These are phyloP conservation scores for Antedon mediterranea DNA, from an alignment of 53 echinoderm and acorn worm genomes.

Conservation along the genomic window DNA sequence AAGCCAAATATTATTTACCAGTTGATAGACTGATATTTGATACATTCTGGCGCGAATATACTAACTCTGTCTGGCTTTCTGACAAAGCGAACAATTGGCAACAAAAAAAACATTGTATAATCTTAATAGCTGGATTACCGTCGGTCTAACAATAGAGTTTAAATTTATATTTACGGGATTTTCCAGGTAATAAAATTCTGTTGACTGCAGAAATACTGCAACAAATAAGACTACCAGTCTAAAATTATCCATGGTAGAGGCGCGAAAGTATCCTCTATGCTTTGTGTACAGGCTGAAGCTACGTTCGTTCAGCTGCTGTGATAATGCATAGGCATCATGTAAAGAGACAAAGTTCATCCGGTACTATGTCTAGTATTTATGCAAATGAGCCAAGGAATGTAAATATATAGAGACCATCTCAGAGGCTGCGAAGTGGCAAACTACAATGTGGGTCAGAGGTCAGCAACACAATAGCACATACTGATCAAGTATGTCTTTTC, in stretches of 20 bases:
- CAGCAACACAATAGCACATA: neutral
- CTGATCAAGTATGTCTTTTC: neutral
- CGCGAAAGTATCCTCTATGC: neutral
- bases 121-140: too few relatives aligned
- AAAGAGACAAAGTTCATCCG: neutral
- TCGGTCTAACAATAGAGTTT: neutral
- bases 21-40: too few relatives aligned
- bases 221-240: neutral
- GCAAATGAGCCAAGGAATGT: neutral
- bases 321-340: neutral
- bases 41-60: too few relatives aligned
- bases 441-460: neutral
- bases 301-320: neutral
- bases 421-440: neutral
- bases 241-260: neutral
- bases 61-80: too few relatives aligned
- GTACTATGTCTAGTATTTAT: neutral
- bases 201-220: neutral
- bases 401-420: conserved; percentile 1
- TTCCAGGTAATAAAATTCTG: neutral
- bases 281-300: neutral
- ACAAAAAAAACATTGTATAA: too few relatives aligned
- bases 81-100: too few relatives aligned
- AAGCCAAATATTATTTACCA: too few relatives aligned
- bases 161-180: neutral